Evolutionary conservation across 1,140 invertebrate species (phyloP), one percentile per base, ranked within the genome.

Genomic region (Drosophila parvula): DNA sequence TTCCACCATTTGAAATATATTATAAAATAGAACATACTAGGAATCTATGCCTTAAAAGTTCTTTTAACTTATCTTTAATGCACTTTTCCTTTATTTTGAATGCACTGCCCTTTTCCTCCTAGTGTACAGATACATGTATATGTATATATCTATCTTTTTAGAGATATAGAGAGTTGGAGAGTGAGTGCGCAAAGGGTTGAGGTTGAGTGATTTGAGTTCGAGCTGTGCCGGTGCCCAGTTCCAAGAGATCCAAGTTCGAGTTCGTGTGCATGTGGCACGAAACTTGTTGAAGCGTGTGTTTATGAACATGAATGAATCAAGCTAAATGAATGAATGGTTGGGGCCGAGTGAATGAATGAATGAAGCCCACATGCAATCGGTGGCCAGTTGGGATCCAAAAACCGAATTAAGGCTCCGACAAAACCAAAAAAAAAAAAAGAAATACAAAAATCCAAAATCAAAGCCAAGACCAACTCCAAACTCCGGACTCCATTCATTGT

Each of bases 201-300:
- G 51, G 43, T 58, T 71, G 65, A 58, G 64, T 71, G 68, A 71
- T 70, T 70, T 18, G 68, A 32, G 34, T 22, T 48, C 16, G 34
- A 38, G 53, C 2, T 50, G 28, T 50, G 28, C 27, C 8, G 18
- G 48, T n/a, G n/a, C 45, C 27, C n/a, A 50, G 45, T 10, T 48
- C 27, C 47, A 8, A 48, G 28, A 53, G 50, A 5, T 11, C 14
- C 30, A 30, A 40, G 43, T 57, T 76, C 27, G 68, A 58, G 51
- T 44, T 27, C 34, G 36, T 53, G 67, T 78, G 60, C 76, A 73
- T 78, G 60, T 70, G 74, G 74, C 74, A 81, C 55, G 70, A 79
- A 80, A 80, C 53, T 62, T 74, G 77, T 79, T 79, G 41, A 59
- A 65, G 43, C 56, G 76, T 79, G 76, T 79, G 32, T 58, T 56